Evolutionary conservation across 1,140 invertebrate species (phyloP).

Genomic region (Stratiolaelaps scimitus): DNA sequence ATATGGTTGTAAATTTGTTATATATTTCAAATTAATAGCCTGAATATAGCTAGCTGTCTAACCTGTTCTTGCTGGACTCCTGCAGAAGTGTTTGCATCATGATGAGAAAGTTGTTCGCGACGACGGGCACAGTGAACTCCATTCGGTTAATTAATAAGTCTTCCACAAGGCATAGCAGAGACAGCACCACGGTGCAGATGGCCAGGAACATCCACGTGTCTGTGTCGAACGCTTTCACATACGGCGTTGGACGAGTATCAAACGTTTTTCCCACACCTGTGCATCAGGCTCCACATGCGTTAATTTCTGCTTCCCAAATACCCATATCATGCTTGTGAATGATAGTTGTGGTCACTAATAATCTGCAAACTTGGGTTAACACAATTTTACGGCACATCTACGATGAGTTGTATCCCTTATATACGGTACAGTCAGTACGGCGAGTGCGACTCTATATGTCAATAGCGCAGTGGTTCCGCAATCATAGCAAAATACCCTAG

Average conservation of each 20-base stretch:
- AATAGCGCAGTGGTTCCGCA: no score
- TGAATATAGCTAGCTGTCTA: not conserved
- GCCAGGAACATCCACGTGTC: not conserved
- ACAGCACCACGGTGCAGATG: not conserved
- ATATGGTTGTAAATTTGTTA: not conserved
- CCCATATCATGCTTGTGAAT: not conserved
- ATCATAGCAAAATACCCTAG: no score
- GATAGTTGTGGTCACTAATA: no score
- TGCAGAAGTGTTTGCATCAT: not conserved
- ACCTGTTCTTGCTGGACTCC: constrained; percentile 1
- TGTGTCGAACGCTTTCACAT: constrained; percentile 2
- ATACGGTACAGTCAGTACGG: no score
- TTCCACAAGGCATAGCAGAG: constrained; percentile 8
- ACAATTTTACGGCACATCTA: no score
- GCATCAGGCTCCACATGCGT: not conserved
- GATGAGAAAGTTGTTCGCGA: not conserved
- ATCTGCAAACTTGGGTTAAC: no score
- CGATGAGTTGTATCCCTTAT: no score
- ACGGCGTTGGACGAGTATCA: constrained; percentile 4
- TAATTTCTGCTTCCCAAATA: not conserved
- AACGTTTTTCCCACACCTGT: constrained; percentile 1
- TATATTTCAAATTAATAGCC: not conserved
- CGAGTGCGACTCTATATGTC: no score
- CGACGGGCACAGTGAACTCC: not conserved
- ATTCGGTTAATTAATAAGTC: not conserved